These are phyloP conservation scores for Ursus arctos DNA, from an alignment of 2,113 vertebrate genomes.

Conservation along the genomic window DNA sequence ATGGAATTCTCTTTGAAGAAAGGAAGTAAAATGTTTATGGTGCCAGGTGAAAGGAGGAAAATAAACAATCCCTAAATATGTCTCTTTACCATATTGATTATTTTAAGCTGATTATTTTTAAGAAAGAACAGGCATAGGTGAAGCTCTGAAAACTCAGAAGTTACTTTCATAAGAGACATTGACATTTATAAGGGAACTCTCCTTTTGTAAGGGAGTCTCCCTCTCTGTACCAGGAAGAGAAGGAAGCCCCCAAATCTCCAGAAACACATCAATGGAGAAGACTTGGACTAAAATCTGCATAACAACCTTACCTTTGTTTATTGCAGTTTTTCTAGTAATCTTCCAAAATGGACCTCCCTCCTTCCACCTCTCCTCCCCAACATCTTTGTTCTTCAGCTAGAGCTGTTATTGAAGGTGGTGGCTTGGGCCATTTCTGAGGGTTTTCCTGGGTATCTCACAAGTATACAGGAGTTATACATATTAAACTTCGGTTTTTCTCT, in stretches of 20 bases:
- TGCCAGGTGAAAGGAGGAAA: neutral
- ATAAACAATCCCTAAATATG: neutral
- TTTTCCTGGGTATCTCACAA: neutral
- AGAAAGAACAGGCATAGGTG: neutral
- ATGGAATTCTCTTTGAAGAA: neutral
- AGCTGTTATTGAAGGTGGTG: neutral
- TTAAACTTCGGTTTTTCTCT: neutral
- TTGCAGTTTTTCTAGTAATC: neutral
- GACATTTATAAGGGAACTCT: neutral
- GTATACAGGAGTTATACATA: neutral
- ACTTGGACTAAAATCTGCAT: neutral
- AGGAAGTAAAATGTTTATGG: neutral
- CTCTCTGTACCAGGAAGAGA: neutral
- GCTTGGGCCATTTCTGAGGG: neutral
- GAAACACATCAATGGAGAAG: neutral
- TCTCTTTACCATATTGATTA: neutral
- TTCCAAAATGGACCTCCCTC: neutral
- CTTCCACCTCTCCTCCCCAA: neutral
- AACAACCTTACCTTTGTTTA: neutral
- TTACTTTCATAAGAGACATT: neutral
- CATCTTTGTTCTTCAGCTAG: neutral
- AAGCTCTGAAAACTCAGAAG: neutral
- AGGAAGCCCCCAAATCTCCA: neutral
- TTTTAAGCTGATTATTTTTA: neutral
- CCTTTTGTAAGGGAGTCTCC: neutral